phyloP scores from a whole-genome alignment of 1,140 invertebrate genomes.

The Drosophila ohnishii region DNA sequence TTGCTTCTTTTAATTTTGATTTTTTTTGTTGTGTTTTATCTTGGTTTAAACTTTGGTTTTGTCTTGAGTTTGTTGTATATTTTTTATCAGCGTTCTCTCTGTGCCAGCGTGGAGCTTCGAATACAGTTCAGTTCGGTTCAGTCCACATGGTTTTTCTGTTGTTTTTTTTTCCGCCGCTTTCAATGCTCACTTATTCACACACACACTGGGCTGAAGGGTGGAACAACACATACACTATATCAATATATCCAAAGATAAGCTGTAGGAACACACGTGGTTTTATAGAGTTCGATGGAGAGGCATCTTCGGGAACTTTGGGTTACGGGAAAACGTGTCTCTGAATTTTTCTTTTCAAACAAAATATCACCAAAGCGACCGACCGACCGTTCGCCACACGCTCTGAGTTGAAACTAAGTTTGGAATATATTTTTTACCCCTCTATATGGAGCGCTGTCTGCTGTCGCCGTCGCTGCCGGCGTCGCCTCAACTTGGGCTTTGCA shows the following conservation, averaged over 20 bases:
- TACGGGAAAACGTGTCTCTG: constrained; percentile 4
- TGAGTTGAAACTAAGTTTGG: constrained; percentile 68
- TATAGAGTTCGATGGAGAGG: constrained; percentile 7
- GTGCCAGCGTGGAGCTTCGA: constrained; percentile 69
- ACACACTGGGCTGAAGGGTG: neutral
- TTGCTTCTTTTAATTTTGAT: neutral
- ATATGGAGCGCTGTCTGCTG: constrained; percentile 52
- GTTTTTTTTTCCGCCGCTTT: constrained; percentile 18
- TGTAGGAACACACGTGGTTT: constrained; percentile 50
- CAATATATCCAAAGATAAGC: constrained; percentile 27
- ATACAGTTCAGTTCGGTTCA: constrained; percentile 58
- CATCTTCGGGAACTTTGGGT: constrained; percentile 9
- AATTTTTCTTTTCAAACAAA: neutral
- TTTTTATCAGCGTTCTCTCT: constrained; percentile 51
- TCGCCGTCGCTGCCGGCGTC: constrained; percentile 16
- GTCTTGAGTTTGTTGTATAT: neutral
- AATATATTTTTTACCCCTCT: constrained; percentile 51
- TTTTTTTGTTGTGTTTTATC: constrained; percentile 7
- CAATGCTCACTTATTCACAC: constrained; percentile 20
- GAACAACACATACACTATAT: neutral
- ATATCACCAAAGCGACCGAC: neutral
- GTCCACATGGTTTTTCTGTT: constrained; percentile 61
- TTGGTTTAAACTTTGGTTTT: constrained; percentile 7
- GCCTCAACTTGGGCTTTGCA: constrained; percentile 66
- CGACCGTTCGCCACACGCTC: constrained; percentile 52